Evolutionary conservation across 2,113 vertebrate genomes (phyloP).

Genomic region (Vicugna pacos): DNA sequence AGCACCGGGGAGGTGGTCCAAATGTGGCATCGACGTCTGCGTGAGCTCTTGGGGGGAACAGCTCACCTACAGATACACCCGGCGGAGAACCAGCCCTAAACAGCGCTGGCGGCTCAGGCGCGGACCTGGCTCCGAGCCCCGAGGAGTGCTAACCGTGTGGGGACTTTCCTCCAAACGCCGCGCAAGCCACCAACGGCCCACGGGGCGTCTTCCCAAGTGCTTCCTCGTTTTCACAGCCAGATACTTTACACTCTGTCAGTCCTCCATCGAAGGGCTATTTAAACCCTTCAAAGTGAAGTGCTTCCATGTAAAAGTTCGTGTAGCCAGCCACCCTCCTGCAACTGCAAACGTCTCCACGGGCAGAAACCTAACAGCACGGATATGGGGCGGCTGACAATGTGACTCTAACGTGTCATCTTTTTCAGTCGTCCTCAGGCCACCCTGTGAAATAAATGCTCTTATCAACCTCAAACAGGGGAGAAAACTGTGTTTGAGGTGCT

Average conservation of each 20-base stretch:
- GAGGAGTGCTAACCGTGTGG: not conserved
- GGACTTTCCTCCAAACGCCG: conserved; percentile 30
- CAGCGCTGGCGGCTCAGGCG: not conserved
- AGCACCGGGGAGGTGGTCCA: conserved; percentile 14
- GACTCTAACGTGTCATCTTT: not conserved
- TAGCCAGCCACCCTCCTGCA: not conserved
- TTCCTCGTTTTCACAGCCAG: not conserved
- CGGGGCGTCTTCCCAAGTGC: not conserved
- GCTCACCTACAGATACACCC: not conserved
- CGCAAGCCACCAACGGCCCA: not conserved
- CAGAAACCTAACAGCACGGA: not conserved
- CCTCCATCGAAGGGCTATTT: not conserved
- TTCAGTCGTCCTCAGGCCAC: not conserved
- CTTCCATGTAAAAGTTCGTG: not conserved
- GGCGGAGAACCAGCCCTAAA: conserved; percentile 10
- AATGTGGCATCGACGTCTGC: not conserved
- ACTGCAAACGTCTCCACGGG: not conserved
- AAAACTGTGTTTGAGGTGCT: not conserved
- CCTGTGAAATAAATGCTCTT: not conserved
- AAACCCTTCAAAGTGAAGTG: conserved; percentile 15
- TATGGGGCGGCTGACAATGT: not conserved
- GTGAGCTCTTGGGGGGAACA: conserved; percentile 3
- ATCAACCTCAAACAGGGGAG: not conserved
- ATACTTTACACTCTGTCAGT: not conserved
- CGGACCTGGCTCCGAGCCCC: not conserved